Evolutionary conservation across 1,140 invertebrate species (phyloP).

Genomic region (Macrosteles quadrilineatus): DNA sequence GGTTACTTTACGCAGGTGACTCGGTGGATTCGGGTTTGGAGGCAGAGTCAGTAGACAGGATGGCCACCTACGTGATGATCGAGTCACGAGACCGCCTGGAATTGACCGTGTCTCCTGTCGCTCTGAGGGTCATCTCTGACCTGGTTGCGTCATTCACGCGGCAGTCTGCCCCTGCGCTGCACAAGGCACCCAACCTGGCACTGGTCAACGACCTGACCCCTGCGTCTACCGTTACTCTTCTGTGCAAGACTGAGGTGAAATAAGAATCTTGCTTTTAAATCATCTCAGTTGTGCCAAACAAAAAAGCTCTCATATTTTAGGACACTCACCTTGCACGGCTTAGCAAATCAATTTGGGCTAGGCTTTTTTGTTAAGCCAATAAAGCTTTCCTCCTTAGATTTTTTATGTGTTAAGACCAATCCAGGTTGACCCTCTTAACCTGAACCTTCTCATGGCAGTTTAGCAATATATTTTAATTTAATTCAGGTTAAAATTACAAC

Average conservation of each 20-base stretch:
- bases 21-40: conserved; percentile 53
- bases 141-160: conserved; percentile 52
- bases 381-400: no score
- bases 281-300: not conserved
- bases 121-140: conserved; percentile 61
- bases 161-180: conserved; percentile 39
- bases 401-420: no score
- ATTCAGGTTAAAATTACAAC: no score
- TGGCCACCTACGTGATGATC: conserved; percentile 67
- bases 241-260: conserved; percentile 41
- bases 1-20: conserved; percentile 45
- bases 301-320: not conserved
- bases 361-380: no score
- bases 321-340: no score
- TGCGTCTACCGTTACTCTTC: conserved; percentile 38
- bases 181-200: conserved; percentile 13
- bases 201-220: conserved; percentile 43
- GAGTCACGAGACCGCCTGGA: conserved; percentile 68
- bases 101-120: conserved; percentile 67
- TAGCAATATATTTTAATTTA: no score
- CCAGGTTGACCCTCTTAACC: no score
- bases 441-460: no score
- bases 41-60: conserved; percentile 51
- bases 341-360: no score
- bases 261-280: not conserved